Percentiles rank a stretch among this genome's conserved stretches.
phyloP scores from a whole-genome alignment of 2,113 vertebrate species.

The Romanogobio albipinnatus region DNA sequence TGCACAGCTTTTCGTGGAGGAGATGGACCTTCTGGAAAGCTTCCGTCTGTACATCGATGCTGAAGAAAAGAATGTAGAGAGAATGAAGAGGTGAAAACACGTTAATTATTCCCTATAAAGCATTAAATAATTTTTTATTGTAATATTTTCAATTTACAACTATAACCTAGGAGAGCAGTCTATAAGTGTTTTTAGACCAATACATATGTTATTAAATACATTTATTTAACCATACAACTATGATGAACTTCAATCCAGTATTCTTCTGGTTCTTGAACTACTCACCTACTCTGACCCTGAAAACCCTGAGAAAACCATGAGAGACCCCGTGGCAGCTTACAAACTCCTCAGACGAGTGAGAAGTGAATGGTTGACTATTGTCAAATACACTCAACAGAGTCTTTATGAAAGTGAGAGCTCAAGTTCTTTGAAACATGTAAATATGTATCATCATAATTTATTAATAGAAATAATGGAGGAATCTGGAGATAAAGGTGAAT shows the following conservation, averaged over 20 bases:
- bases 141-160: background rate
- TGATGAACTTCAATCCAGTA: conserved; percentile 3
- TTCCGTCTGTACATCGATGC: conserved; percentile 29
- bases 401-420: conserved; percentile 15
- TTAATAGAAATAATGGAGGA: background rate
- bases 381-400: background rate
- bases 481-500: background rate
- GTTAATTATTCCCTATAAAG: background rate
- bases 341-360: conserved; percentile 41
- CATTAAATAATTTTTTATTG: background rate
- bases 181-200: background rate
- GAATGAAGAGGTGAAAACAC: background rate
- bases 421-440: background rate
- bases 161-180: background rate
- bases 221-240: background rate
- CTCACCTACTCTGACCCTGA: background rate
- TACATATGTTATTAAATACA: background rate
- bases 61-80: conserved; percentile 20
- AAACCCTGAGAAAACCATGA: conserved; percentile 8
- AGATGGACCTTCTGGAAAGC: conserved; percentile 30
- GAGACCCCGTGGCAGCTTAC: conserved; percentile 44
- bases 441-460: background rate
- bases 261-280: background rate
- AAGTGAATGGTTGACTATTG: background rate
- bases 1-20: conserved; percentile 13